These are phyloP conservation scores for Cathartes aura DNA, from an alignment of 2,113 vertebrate species.

Conservation along the genomic window DNA sequence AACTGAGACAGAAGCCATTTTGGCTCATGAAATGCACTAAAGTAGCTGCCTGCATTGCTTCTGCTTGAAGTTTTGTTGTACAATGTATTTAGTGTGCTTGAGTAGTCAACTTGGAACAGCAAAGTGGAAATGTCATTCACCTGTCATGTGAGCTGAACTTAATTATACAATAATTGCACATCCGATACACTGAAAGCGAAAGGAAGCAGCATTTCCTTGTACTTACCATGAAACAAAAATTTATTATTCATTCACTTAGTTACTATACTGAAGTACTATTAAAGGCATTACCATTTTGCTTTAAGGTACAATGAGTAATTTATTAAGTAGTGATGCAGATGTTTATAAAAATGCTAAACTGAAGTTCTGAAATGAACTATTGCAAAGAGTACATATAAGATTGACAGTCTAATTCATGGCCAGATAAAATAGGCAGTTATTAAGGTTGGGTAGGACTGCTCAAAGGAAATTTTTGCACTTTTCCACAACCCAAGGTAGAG, in stretches of 20 bases:
- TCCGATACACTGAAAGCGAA: background rate
- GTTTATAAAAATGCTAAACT: constrained; percentile 7
- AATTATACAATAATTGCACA: constrained; percentile 44
- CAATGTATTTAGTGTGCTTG: background rate
- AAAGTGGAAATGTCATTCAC: background rate
- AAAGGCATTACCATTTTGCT: constrained; percentile 32
- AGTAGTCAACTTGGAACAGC: background rate
- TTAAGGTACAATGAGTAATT: constrained; percentile 27
- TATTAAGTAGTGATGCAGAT: constrained; percentile 14
- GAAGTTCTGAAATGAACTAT: background rate
- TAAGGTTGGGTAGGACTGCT: background rate
- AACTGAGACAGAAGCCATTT: background rate
- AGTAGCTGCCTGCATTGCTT: background rate
- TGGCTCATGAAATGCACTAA: background rate
- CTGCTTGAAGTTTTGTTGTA: background rate
- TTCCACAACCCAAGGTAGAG: background rate
- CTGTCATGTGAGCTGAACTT: constrained; percentile 5
- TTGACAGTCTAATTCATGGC: background rate
- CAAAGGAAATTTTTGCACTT: background rate
- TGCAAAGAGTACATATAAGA: background rate
- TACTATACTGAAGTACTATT: background rate
- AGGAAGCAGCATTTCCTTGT: constrained; percentile 36
- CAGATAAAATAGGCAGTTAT: background rate
- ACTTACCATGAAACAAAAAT: constrained; percentile 3
- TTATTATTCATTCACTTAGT: constrained; percentile 27